Conservation (phyloP, 2,797 vertebrate species). For the Allobates femoralis region DNA sequence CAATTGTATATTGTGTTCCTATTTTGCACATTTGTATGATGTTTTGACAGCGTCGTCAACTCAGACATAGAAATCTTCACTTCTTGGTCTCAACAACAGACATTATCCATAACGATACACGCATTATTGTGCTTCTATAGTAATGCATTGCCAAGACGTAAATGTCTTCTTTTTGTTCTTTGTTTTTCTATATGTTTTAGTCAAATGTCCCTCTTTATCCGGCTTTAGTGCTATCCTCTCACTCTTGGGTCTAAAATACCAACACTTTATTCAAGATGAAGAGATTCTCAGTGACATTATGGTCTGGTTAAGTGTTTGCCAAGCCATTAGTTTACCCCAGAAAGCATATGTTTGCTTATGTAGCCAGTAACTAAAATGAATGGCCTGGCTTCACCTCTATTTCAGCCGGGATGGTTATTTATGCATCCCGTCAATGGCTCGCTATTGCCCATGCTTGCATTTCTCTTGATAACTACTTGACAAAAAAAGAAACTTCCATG, state of each 20-base stretch:
- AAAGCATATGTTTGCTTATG: conserved; percentile 33
- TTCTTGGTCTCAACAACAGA: conserved; percentile 1
- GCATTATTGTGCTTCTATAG: neutral
- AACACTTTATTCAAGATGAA: neutral
- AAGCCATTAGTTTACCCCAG: conserved; percentile 6
- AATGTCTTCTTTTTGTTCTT: neutral
- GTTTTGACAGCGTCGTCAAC: neutral
- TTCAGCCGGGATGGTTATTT: neutral
- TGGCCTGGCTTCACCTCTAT: neutral
- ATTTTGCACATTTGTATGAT: neutral
- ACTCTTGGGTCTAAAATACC: neutral
- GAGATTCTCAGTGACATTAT: conserved; percentile 17
- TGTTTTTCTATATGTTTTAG: neutral
- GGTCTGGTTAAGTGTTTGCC: conserved; percentile 13
- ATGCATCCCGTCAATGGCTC: conserved; percentile 52
- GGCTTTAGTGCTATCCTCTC: neutral
- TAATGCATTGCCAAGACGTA: neutral
- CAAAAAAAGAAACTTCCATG: conserved; percentile 60
- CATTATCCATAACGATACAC: neutral
- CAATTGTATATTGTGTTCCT: neutral
- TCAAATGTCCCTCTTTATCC: neutral
- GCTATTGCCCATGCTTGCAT: conserved; percentile 62
- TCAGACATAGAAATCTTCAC: neutral
- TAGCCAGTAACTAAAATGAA: conserved; percentile 16
- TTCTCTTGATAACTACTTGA: conserved; percentile 60